phyloP scores from a whole-genome alignment of 2,797 vertebrate species.

The Tapera naevia region DNA sequence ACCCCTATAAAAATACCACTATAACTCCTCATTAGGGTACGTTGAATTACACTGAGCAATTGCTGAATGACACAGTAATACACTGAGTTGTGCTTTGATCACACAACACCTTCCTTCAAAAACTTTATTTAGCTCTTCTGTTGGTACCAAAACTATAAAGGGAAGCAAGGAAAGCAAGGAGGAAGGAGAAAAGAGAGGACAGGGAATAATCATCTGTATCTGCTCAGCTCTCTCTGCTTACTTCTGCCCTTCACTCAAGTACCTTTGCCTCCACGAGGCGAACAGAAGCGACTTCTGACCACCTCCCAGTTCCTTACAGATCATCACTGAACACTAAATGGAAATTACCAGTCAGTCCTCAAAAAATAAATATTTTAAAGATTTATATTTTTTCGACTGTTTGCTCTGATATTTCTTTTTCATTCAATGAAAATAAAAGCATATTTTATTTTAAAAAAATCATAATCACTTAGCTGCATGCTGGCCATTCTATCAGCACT shows the following conservation, averaged over 20 bases:
- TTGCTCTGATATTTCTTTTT: not conserved
- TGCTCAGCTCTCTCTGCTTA: not conserved
- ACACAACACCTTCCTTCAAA: not conserved
- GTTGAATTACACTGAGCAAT: not conserved
- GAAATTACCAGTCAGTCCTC: not conserved
- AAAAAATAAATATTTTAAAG: not conserved
- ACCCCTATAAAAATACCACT: not conserved
- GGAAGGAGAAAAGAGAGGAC: not conserved
- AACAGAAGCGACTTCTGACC: not conserved
- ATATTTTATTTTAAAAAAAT: not conserved
- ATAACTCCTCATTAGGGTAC: fast-evolving
- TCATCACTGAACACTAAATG: not conserved
- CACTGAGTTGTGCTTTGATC: not conserved
- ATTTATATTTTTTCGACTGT: not conserved
- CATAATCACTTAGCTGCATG: not conserved
- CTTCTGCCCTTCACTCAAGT: not conserved
- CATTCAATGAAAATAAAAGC: not conserved
- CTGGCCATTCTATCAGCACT: not conserved
- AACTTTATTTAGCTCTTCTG: not conserved
- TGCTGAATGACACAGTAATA: not conserved
- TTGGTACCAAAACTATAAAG: not conserved
- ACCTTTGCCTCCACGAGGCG: not conserved
- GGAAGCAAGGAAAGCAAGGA: not conserved
- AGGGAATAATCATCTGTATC: not conserved
- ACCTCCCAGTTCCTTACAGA: not conserved